A percentile compares a stretch with the other conserved stretches of the same genome.
These are phyloP conservation scores for Eugnorisma glareosa DNA, from an alignment of 2,888 invertebrate species.

Conservation along the genomic window DNA sequence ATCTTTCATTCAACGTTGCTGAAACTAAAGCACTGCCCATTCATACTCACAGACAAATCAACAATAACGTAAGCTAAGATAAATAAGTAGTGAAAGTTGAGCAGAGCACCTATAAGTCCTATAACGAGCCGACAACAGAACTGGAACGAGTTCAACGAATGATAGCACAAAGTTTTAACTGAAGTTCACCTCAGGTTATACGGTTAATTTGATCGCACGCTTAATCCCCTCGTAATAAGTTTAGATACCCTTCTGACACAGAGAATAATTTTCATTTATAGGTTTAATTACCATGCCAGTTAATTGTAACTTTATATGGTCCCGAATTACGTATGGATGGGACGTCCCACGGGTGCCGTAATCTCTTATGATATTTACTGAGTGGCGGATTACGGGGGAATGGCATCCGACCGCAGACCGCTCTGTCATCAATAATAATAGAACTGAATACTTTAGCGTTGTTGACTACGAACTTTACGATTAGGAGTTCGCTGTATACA, in stretches of 20 bases:
- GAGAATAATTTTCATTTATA: slow-evolving; percentile 57
- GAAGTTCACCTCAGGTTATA: slow-evolving; percentile 71
- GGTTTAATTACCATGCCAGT: slow-evolving; percentile 55
- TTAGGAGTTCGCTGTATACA: neutral
- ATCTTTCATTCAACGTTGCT: neutral
- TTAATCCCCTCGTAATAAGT: slow-evolving; percentile 69
- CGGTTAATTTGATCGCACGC: slow-evolving; percentile 72
- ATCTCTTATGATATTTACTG: slow-evolving; percentile 51
- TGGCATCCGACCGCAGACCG: slow-evolving; percentile 13
- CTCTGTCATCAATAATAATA: slow-evolving; percentile 49
- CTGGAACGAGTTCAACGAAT: slow-evolving; percentile 62
- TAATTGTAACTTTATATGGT: slow-evolving; percentile 54
- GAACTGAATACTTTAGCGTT: slow-evolving; percentile 23
- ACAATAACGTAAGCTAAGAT: slow-evolving; percentile 30
- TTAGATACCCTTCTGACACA: slow-evolving; percentile 60
- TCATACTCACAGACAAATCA: slow-evolving; percentile 13
- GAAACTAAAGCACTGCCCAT: slow-evolving; percentile 6
- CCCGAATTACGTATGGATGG: slow-evolving; percentile 21
- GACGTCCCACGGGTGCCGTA: slow-evolving; percentile 43
- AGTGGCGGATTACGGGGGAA: slow-evolving; percentile 20
- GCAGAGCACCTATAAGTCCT: neutral
- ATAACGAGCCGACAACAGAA: slow-evolving; percentile 66
- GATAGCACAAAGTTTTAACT: slow-evolving; percentile 73
- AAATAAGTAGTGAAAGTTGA: slow-evolving; percentile 63
- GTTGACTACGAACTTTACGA: neutral